phyloP scores from a whole-genome alignment of 2,797 vertebrate genomes.

The Crax fasciolata region DNA sequence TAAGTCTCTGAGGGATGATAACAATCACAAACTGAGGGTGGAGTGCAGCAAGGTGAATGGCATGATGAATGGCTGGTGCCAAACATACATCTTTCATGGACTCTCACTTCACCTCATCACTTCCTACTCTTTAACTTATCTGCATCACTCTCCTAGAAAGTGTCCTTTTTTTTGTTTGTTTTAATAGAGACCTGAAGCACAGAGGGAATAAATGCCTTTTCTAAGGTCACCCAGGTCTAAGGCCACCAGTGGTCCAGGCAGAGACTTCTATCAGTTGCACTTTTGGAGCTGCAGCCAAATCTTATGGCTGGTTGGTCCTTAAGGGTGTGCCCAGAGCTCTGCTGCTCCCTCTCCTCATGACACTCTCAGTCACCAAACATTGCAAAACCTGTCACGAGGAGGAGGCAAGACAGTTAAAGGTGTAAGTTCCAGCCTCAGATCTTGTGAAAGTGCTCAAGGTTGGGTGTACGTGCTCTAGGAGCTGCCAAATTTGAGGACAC shows the following conservation, averaged over 20 bases:
- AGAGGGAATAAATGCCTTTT: background rate
- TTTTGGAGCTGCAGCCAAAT: background rate
- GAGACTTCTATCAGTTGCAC: background rate
- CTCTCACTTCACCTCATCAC: background rate
- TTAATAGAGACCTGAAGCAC: background rate
- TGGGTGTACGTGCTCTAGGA: background rate
- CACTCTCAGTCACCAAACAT: background rate
- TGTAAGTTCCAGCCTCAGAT: background rate
- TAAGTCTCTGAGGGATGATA: slow-evolving; percentile 11
- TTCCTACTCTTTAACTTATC: background rate
- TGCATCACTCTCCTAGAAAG: background rate
- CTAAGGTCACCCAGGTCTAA: background rate
- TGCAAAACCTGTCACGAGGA: slow-evolving; percentile 7
- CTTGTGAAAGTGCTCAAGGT: slow-evolving; percentile 36
- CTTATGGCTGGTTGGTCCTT: background rate
- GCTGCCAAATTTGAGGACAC: slow-evolving; percentile 25
- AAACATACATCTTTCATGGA: background rate
- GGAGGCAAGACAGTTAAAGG: background rate
- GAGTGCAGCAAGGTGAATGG: background rate
- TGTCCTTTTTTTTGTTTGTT: background rate
- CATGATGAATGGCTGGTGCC: background rate
- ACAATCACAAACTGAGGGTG: background rate
- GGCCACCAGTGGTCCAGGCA: background rate
- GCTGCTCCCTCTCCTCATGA: background rate
- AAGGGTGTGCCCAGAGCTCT: background rate